Evolutionary conservation across 2,113 vertebrate species (phyloP), one percentile per base, ranked within the genome.

Genomic region (Coptodon bakossiorum): DNA sequence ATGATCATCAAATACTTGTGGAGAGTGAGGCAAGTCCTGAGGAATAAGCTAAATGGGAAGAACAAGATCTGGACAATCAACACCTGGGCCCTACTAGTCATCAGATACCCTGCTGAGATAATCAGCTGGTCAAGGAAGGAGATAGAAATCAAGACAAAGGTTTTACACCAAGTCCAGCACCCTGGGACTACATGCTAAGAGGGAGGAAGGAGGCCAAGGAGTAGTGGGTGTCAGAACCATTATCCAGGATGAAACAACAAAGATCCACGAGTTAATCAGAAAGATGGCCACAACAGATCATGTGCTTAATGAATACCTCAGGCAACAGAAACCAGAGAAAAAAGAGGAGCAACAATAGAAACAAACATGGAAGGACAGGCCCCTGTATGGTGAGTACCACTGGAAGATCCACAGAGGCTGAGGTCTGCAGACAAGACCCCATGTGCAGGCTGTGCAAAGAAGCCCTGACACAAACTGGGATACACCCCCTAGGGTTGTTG

Each of bases 171-270:
- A 66, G 34, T 4, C 34, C 61, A 66, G 34, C 34, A 3, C 34
- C 61, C 34, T 5, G 34, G 34, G 61, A 22, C 19, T 66, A 38
- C 22, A 66, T 38, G 61, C 34, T 66, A 66, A 38, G 19, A 0
- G 1, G 61, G 10, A 38, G 0, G 10, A 38, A 66, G 0, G 61
- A 66, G 34, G 61, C 17, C 61, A 38, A 38, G 61, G 1, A 38
- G 10, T 38, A 66, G 61, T 66, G 34, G 19, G 4, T 38, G 34
- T 38, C 61, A 66, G 61, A 66, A 22, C 61, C 61, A 2, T 38
- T 38, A 38, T 66, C 19, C 19, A 66, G 61, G 19, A 38, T 1
- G 34, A 66, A 22, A 38, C 31, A 66, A 66, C 31, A 66, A 38
- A 38, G 61, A 66, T 66, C 19, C 34, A 66, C 38, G 19, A 38